Conservation (phyloP, 2,113 vertebrate species). For the Cyanocitta stelleri region DNA sequence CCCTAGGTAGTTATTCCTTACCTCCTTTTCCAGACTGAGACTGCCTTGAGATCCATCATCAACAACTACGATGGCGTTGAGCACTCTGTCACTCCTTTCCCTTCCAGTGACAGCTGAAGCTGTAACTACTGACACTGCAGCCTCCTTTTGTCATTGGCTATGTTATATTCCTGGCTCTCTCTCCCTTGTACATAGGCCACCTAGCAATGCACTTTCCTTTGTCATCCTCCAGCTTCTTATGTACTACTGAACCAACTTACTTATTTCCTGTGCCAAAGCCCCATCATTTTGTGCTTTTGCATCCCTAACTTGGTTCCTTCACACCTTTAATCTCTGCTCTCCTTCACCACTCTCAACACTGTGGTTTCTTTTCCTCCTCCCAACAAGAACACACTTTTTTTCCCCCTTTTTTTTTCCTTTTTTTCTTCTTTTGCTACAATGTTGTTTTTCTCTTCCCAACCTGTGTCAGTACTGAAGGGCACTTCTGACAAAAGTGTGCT, state of each 20-base stretch:
- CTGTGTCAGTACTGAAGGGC: neutral
- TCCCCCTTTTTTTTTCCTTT: neutral
- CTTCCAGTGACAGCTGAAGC: neutral
- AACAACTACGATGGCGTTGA: neutral
- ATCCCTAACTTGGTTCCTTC: neutral
- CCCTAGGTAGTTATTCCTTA: neutral
- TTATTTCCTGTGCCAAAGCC: neutral
- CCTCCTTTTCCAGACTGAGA: neutral
- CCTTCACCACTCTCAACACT: neutral
- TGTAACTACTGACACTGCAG: neutral
- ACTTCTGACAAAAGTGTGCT: neutral
- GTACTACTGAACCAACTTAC: neutral
- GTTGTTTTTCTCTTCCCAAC: neutral
- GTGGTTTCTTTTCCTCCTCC: neutral
- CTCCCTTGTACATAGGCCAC: neutral
- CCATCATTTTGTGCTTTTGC: neutral
- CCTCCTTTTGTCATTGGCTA: neutral
- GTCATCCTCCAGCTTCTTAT: neutral
- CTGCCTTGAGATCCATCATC: neutral
- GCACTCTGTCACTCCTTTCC: neutral
- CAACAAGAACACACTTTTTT: accelerated
- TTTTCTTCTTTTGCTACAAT: neutral
- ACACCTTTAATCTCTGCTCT: neutral
- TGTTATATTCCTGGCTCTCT: neutral
- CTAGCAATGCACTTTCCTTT: neutral